phyloP scores from a whole-genome alignment of 2,113 vertebrate species.

The Tachycineta bicolor region DNA sequence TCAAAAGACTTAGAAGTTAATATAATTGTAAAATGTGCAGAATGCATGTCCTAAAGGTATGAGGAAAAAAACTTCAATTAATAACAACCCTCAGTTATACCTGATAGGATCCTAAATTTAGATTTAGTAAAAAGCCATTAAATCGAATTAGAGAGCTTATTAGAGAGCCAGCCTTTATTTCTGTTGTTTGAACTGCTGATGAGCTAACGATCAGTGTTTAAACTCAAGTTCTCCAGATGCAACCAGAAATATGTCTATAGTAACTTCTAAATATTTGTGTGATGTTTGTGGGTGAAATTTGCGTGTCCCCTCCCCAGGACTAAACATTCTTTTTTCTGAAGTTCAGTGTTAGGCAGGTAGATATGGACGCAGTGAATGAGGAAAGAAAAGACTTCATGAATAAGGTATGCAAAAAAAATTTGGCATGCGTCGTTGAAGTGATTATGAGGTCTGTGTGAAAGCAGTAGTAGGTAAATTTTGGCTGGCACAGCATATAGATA shows the following conservation, averaged over 20 bases:
- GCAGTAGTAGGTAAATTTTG: conserved; percentile 68
- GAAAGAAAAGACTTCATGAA: neutral
- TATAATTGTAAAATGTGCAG: conserved; percentile 41
- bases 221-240: neutral
- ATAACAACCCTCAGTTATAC: conserved; percentile 17
- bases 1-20: conserved; percentile 2
- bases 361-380: neutral
- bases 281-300: neutral
- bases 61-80: conserved; percentile 21
- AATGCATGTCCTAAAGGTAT: conserved; percentile 5
- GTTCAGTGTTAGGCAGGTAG: neutral
- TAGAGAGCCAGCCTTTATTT: conserved; percentile 33
- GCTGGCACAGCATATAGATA: conserved; percentile 52
- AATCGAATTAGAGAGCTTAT: conserved; percentile 20
- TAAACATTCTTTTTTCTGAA: neutral
- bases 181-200: conserved; percentile 31
- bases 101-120: conserved; percentile 19
- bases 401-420: conserved; percentile 13
- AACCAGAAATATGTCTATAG: neutral
- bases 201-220: neutral
- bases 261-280: neutral
- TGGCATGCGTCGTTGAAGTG: conserved; percentile 30
- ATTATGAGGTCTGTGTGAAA: conserved; percentile 66
- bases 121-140: conserved; percentile 30
- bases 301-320: neutral